Evolutionary conservation across 2,888 invertebrate species (phyloP).

Genomic region (Apotomis turbidana): DNA sequence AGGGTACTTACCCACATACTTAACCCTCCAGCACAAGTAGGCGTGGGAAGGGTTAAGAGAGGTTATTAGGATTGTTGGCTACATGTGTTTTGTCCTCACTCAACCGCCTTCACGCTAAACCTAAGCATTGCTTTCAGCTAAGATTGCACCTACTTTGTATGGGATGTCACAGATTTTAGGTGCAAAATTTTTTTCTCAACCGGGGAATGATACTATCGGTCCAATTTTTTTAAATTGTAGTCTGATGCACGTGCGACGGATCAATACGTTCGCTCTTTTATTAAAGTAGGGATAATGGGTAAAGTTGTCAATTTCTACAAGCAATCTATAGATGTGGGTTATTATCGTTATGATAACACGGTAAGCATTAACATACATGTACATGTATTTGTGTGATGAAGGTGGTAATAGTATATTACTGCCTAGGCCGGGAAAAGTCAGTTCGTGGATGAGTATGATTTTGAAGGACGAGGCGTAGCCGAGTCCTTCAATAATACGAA

Average conservation of each 20-base stretch:
- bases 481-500: too few relatives aligned
- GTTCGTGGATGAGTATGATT: too few relatives aligned
- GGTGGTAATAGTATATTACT: too few relatives aligned
- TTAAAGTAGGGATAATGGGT: not conserved
- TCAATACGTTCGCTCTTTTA: too few relatives aligned
- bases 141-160: not conserved
- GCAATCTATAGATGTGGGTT: not conserved
- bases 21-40: not conserved
- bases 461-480: too few relatives aligned
- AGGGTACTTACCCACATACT: not conserved
- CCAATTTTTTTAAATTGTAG: too few relatives aligned
- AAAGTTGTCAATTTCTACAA: not conserved
- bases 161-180: not conserved
- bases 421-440: too few relatives aligned
- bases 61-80: not conserved
- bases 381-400: too few relatives aligned
- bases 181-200: not conserved
- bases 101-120: not conserved
- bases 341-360: not conserved
- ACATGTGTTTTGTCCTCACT: not conserved
- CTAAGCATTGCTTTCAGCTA: not conserved
- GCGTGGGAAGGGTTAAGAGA: not conserved
- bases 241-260: too few relatives aligned
- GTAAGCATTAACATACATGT: not conserved
- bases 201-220: not conserved